Base-by-base conservation (phyloP, 2,888 invertebrate species). In the Andricus curvator region DNA sequence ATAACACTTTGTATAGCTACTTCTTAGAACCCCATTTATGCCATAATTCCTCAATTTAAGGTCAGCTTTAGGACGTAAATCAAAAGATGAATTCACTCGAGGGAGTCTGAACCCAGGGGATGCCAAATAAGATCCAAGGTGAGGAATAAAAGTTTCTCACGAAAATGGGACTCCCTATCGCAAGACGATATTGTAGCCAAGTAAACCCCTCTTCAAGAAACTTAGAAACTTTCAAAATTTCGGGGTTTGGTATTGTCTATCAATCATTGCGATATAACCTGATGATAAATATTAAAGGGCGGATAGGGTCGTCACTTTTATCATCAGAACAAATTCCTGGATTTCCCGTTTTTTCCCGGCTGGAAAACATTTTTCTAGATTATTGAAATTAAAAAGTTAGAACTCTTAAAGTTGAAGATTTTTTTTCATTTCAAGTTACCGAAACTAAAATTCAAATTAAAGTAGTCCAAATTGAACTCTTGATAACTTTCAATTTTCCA, bases 21-120 rank as follows among this genome's bases (percentile, higher is more conserved):
- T 9, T 8, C 37, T 37, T 37, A 37, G 37, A 37, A 9, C 48
- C 51, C 25, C 48, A 70, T 70, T 70, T 56, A 17, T 33, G 29
- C 51, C 51, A 48, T 70, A 70, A 70, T 70, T 70, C 68, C 48
- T 48, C 48, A 25, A 70, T 70, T 70, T 70, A 48, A 70, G 68
- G 48, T 25, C 68, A 51, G 22, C 67, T 70, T 70, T 29, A 25
- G 29, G 15, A 17, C 44, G 25, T 70, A 70, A 70, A 70, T 70
- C 68, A 70, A 62, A 62, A 62, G 62, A 62, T 25, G 62, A 62
- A 62, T 25, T 62, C 25, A 62, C 62, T 62, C 62, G 22, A 25
- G 62, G 62, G 62, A 62, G 4, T 62, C 22, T 13, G n/a, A 70
- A 70, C 15, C 29, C 9, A 48, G 48, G 70, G 25, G 51, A 70